Evolutionary conservation across 2,797 vertebrate species (phyloP), one percentile per base, ranked within the genome.

Genomic region (Picus viridis): DNA sequence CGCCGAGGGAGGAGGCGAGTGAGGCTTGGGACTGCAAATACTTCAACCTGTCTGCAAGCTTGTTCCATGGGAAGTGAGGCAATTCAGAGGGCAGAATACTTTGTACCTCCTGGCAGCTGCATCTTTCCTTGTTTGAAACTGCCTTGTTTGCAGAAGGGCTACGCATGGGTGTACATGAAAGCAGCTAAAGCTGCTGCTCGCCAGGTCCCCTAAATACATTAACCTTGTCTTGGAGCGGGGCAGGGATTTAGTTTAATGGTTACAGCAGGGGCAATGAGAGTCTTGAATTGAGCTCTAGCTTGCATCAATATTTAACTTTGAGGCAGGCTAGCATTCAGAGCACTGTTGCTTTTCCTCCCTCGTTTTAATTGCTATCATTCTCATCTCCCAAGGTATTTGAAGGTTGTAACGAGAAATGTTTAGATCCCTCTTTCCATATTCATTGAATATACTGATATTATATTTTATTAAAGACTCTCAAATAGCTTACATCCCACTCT

Each of bases 401-500:
- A 86, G 77, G 45, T 36, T 93, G 71, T 86, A 81, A 86, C 0
- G 0, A 89, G 77, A 94, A 92, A 92, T 92, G 88, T 86, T 95
- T 92, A 94, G 70, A 87, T 83, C 58, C 59, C 14, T 83, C 73
- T 89, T 92, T 92, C 73, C 76, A 78, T 94, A 95, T 93, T 94
- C 92, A 91, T 83, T 84, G 71, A 89, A 95, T 96, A 86, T 86
- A 94, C 64, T 71, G 89, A 91, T 93, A 96, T 76, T 94, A 91
- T 95, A 95, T 95, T 93, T 96, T 96, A 95, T 95, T 95, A 91
- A 94, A 86, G 68, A 93, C 36, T 82, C 77, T 93, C 89, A 92
- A 91, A 95, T 92, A 92, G 77, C 92, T 94, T 90, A 79, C 63
- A 94, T 90, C 80, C 86, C 77, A 78, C 57, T 95, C 87, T 90